These are phyloP conservation scores for Sebastes cheni DNA, from an alignment of 2,797 vertebrate species.

Conservation along the genomic window DNA sequence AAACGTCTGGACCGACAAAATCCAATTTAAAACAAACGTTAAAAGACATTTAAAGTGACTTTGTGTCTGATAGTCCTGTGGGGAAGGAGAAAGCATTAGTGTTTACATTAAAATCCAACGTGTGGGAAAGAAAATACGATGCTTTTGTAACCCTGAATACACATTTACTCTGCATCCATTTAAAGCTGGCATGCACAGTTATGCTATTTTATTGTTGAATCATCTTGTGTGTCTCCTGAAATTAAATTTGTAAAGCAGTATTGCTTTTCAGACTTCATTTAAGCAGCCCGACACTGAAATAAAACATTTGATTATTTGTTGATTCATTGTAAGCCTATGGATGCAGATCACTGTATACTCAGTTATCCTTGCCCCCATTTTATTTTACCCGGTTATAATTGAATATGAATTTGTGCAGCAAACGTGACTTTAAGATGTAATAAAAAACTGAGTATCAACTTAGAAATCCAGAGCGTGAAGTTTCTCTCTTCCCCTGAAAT, in stretches of 20 bases:
- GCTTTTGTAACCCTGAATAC: neutral
- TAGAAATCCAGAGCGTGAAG: constrained; percentile 11
- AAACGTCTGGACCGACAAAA: constrained; percentile 41
- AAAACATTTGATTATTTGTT: constrained; percentile 10
- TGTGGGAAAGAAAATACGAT: neutral
- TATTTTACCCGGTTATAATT: constrained; percentile 18
- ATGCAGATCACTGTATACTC: constrained; percentile 11
- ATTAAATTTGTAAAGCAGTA: neutral
- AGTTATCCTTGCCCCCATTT: neutral
- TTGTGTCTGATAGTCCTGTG: constrained; percentile 4
- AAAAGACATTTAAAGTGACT: constrained; percentile 4
- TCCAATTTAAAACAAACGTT: constrained; percentile 46
- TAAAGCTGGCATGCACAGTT: neutral
- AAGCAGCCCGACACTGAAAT: neutral
- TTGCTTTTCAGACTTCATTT: constrained; percentile 13
- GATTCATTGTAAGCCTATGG: neutral
- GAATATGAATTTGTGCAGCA: constrained; percentile 24
- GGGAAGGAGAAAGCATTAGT: constrained; percentile 1
- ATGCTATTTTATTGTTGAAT: neutral
- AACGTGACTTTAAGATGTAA: constrained; percentile 42
- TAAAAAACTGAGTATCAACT: constrained; percentile 34
- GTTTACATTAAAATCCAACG: neutral
- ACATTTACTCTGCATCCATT: constrained; percentile 11
- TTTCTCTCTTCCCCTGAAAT: constrained; percentile 38
- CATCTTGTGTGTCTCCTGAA: neutral